Conservation (phyloP, 2,888 invertebrate species). For the Dryocosmus kuriphilus region DNA sequence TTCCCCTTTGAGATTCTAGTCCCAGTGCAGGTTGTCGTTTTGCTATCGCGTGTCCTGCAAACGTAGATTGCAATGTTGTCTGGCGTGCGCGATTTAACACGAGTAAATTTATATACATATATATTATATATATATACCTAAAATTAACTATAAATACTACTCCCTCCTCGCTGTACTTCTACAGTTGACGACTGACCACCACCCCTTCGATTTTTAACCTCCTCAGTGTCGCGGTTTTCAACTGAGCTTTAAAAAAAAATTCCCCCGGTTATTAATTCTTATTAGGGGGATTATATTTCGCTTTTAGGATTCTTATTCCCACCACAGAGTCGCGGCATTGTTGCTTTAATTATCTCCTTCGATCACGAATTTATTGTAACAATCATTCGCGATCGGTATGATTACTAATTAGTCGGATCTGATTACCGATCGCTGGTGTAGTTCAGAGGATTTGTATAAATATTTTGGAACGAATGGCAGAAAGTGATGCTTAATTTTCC, state of each 20-base stretch:
- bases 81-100: slow-evolving; percentile 51
- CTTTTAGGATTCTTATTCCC: neutral
- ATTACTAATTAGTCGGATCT: slow-evolving; percentile 8
- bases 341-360: neutral
- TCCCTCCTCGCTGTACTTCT: slow-evolving; percentile 27
- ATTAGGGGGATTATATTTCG: neutral
- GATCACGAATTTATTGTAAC: slow-evolving; percentile 4
- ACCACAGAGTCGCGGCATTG: slow-evolving; percentile 12
- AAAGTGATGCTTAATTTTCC: neutral
- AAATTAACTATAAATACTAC: slow-evolving; percentile 24
- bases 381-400: slow-evolving; percentile 23
- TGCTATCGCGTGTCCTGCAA: slow-evolving; percentile 37
- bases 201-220: slow-evolving; percentile 21
- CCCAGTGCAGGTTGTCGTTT: slow-evolving; percentile 36
- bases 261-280: slow-evolving; percentile 7
- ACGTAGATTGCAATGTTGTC: slow-evolving; percentile 48
- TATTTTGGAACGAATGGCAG: neutral
- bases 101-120: slow-evolving; percentile 40
- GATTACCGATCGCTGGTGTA: slow-evolving; percentile 1
- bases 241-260: neutral
- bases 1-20: slow-evolving; percentile 39
- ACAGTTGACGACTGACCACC: slow-evolving; percentile 37
- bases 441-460: slow-evolving; percentile 15
- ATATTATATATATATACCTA: slow-evolving; percentile 34
- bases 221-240: slow-evolving; percentile 7